A percentile compares a stretch with the other conserved stretches of the same genome.
Conservation (phyloP, 2,113 vertebrate species). For the Platycercus adscitus region DNA sequence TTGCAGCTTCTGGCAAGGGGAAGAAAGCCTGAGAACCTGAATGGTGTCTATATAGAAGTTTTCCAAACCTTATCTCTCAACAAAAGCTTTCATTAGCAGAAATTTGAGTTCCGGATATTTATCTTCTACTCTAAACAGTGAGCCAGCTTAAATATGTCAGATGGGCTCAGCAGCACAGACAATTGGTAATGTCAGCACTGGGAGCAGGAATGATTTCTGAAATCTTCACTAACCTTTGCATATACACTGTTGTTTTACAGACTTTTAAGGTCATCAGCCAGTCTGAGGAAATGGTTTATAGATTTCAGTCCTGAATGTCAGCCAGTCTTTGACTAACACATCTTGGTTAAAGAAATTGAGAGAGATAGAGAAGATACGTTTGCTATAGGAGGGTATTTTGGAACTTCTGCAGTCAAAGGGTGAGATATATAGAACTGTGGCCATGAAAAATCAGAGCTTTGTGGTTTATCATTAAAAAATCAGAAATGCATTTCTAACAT, state of each 20-base stretch:
- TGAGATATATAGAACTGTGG: background rate
- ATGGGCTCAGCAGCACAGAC: background rate
- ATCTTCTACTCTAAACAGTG: background rate
- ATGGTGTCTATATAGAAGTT: background rate
- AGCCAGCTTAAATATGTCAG: background rate
- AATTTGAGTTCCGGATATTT: background rate
- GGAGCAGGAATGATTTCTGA: conserved; percentile 9
- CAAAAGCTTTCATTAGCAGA: background rate
- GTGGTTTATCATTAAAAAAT: background rate
- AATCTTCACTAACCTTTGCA: conserved; percentile 67
- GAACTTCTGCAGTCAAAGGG: background rate
- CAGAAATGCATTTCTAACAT: background rate
- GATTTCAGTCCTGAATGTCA: conserved; percentile 48
- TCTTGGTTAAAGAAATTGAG: background rate
- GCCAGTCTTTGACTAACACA: background rate
- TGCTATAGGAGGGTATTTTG: background rate
- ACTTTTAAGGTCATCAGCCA: conserved; percentile 64
- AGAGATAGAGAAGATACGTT: background rate
- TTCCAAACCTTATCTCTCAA: background rate
- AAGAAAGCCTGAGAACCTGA: background rate
- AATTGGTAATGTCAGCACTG: conserved; percentile 18
- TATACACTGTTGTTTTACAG: conserved; percentile 22
- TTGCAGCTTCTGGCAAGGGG: conserved; percentile 2
- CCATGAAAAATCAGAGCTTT: background rate
- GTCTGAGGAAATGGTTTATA: conserved; percentile 38